Evolutionary conservation across 2,797 vertebrate species (phyloP), one percentile per base, ranked within the genome.

Genomic region (Pagetopsis macropterus): DNA sequence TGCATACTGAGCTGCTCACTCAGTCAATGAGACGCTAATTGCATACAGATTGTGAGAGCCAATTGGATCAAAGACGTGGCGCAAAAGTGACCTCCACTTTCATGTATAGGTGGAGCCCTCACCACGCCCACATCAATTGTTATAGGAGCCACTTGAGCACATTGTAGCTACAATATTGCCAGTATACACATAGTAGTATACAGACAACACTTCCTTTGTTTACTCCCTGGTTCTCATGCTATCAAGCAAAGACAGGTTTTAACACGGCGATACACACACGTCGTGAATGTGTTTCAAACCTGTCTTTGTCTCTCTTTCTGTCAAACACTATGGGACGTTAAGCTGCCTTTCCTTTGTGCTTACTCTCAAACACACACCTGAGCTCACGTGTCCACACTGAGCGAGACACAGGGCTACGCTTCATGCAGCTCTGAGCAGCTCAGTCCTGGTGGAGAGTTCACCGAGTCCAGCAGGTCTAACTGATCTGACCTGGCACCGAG

Each of bases 381-480:
- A 41, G 15, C 58, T 65, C 61, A 68, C 59, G 45, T 41, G 51
- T 41, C 77, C 48, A 45, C 79, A 68, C 54, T 60, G 65, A 63
- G 52, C 69, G 59, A 76, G 79, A 73, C 46, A 66, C 70, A 70
- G 59, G 76, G 78, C 68, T 80, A 71, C 78, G 76, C 83, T 89
- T 88, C 82, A 86, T 65, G 78, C 79, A 68, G 77, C 76, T 84
- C 71, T 76, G 70, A 84, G 65, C 69, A 83, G 61, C 87, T 80
- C 79, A 76, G 83, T 75, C 66, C 70, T 87, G 81, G 81, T 70
- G 85, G 75, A 85, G 84, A 79, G 78, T 82, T 90, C 72, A 90
- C 61, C 82, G 88, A 91, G 85, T 86, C 82, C 83, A 79, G 86
- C 71, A 61, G 72, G 67, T 76, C 73, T 71, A 89, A 88, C 78